Conservation (phyloP, 2,797 vertebrate genomes). For the Scomberomorus guttatus region DNA sequence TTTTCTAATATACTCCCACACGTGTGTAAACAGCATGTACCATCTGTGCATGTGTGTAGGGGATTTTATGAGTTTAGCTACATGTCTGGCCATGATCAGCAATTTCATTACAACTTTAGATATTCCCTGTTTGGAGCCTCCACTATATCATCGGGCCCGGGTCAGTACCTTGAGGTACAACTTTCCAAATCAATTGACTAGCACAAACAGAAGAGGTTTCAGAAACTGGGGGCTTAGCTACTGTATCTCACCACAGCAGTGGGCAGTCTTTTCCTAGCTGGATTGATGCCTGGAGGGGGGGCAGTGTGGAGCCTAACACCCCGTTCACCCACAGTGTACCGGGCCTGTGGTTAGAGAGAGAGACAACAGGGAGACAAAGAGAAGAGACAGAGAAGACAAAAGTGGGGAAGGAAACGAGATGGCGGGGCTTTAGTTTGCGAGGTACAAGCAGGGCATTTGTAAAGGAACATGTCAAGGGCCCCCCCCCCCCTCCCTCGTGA, state of each 20-base stretch:
- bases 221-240: slow-evolving; percentile 53
- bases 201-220: slow-evolving; percentile 22
- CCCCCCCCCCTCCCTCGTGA: slow-evolving; percentile 33
- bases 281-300: slow-evolving; percentile 84
- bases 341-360: slow-evolving; percentile 86
- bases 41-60: background rate
- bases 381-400: slow-evolving; percentile 77
- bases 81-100: background rate
- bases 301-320: slow-evolving; percentile 86
- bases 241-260: slow-evolving; percentile 87
- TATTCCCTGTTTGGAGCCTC: slow-evolving; percentile 5
- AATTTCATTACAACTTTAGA: slow-evolving; percentile 5
- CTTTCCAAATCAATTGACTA: slow-evolving; percentile 30
- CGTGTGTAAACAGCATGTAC: background rate
- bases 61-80: background rate
- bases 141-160: slow-evolving; percentile 15
- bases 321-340: slow-evolving; percentile 87
- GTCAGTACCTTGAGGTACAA: slow-evolving; percentile 44
- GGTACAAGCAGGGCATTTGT: slow-evolving; percentile 78
- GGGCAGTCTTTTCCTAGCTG: slow-evolving; percentile 89
- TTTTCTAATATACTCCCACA: background rate
- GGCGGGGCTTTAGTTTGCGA: slow-evolving; percentile 76
- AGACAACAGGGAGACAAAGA: slow-evolving; percentile 67
- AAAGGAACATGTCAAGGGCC: slow-evolving; percentile 71
- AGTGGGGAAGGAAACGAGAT: slow-evolving; percentile 77